Conservation (phyloP, 2,113 vertebrate genomes). For the Columbina picui region DNA sequence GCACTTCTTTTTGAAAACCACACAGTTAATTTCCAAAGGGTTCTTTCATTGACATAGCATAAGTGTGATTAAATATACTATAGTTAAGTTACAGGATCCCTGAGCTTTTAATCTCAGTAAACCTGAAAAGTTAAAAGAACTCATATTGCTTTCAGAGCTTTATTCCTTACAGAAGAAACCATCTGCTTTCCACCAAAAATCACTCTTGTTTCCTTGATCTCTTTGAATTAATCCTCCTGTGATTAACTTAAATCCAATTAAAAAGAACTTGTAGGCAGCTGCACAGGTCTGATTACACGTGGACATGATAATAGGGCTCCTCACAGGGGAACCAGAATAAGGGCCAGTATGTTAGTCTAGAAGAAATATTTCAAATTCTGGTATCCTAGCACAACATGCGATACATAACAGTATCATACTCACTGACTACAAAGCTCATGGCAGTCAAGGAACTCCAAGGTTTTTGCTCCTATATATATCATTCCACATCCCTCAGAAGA, state of each 20-base stretch:
- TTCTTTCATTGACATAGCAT: not conserved
- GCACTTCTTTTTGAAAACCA: not conserved
- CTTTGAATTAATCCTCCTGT: conserved; percentile 65
- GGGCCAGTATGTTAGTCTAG: not conserved
- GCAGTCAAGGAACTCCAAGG: not conserved
- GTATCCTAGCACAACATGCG: not conserved
- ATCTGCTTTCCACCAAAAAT: conserved; percentile 53
- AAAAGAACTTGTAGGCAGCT: conserved; percentile 56
- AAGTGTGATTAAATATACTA: conserved; percentile 30
- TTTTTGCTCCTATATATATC: not conserved
- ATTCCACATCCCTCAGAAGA: not conserved
- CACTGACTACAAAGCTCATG: not conserved
- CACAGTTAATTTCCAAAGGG: not conserved
- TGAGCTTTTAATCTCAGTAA: conserved; percentile 43
- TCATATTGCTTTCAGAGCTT: conserved; percentile 33
- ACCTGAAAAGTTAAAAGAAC: conserved; percentile 40
- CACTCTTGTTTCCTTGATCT: conserved; percentile 55
- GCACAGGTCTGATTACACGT: conserved; percentile 50
- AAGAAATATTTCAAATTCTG: not conserved
- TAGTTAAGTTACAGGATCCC: conserved; percentile 28
- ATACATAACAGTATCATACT: not conserved
- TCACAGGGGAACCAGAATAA: not conserved
- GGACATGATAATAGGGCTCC: not conserved
- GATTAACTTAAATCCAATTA: conserved; percentile 72
- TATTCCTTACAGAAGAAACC: conserved; percentile 43